Evolutionary conservation across 2,113 vertebrate species (phyloP), one percentile per base, ranked within the genome.

Genomic region (Sturnira hondurensis): DNA sequence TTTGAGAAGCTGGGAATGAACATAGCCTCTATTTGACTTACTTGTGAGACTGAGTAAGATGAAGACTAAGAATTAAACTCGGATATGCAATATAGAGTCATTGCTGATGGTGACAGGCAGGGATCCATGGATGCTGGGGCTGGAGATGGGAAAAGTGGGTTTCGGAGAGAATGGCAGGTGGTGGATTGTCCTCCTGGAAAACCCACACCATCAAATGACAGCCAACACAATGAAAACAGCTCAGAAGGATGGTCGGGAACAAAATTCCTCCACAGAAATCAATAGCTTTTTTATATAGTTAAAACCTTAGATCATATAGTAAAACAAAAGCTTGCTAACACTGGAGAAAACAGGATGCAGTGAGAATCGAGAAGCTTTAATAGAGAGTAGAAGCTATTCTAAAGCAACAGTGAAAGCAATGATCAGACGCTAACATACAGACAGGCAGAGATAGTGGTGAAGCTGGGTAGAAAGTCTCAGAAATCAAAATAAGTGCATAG

Each of bases 21-120:
- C 38, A 8, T 45, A 45, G 16, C 11, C 41, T 63, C 38, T 20
- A 2, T 43, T 26, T 28, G 9, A n/a, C n/a, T n/a, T n/a, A 24
- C 38, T 20, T 20, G 56, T 6, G 38, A 45, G 9, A 22, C 38
- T 8, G 24, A 31, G 8, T 81, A 31, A 83, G 56, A 45, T 43
- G 78, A 43, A 43, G 38, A 31, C 16, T 61, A 43, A 61, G 26
- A 43, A 12, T 61, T 7, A 41, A 43, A 43, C 16, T 12, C 31
- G 16, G 38, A 43, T 43, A 20, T 31, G 28, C 28, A 63, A 61
- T 45, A 33, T 19, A 7, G 8, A 43, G 16, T 19, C 54, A 54
- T 7, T 11, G 43, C 15, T 0, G 0, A 36, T 61, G 13, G 20
- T 1, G 33, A 17, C 36, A 71, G 41, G 43, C 14, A 4, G 7